Base-by-base conservation (phyloP, 2,888 invertebrate genomes). In the Gymnoscelis rufifasciata region DNA sequence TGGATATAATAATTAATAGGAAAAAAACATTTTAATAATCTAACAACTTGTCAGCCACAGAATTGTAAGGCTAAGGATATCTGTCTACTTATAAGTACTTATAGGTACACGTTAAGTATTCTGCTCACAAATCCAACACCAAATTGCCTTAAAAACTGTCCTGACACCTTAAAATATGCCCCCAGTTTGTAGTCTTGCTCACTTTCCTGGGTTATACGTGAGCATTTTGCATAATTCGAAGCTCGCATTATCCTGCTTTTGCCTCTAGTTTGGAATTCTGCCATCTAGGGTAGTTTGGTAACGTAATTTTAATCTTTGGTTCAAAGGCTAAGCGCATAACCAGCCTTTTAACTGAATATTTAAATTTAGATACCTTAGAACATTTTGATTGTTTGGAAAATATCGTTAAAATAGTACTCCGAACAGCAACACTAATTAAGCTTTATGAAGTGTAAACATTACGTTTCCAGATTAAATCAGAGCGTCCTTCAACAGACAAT, bases 191-290 rank as follows among this genome's bases (percentile, higher is more conserved):
- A 56, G 63, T 54, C 58, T 47, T 51, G 64, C 51, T 51, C 54
- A 47, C 38, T 56, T 43, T 43, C 44, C 57, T 41, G 54, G 51
- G 56, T 60, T 56, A 65, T 57, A 75, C 71, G 71, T 74, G 71
- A 70, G 62, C 56, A 65, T 70, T 75, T 72, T 73, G 67, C 73
- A 68, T 72, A 69, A 74, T 62, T 64, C 60, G 50, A 46, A 39
- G 56, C 44, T 59, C 54, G 58, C 64, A 70, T 75, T 74, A 74
- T 73, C 70, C 60, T 52, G 65, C 51, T 50, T 53, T 43, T 57
- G 62, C 56, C 36, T 24, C 28, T 52, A 56, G 54, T 56, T 72
- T 75, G 76, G 76, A 71, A 61, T 58, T 54, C 50, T 72, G 72
- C 75, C 73, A 74, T 68, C 49, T 33, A 39, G 46, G 48, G 38